Evolutionary conservation across 2,797 vertebrate genomes (phyloP).

Genomic region (Enteromius viviparus): DNA sequence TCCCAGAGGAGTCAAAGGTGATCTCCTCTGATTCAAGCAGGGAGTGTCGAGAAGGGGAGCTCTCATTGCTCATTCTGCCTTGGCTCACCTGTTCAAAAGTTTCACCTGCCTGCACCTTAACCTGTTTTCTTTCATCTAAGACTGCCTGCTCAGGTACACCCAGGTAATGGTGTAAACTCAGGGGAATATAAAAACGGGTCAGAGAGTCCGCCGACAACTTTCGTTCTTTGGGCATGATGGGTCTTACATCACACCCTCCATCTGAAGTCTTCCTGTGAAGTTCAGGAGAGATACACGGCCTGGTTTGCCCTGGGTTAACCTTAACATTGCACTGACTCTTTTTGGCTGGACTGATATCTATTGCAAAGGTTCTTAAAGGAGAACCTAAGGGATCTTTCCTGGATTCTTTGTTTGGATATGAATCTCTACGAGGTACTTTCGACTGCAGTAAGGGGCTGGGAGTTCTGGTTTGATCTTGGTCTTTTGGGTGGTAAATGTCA

Average conservation of each 20-base stretch:
- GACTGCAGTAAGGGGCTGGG: conserved; percentile 66
- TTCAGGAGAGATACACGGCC: not conserved
- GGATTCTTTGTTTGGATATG: conserved; percentile 60
- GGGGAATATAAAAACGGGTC: conserved; percentile 64
- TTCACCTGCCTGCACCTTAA: conserved; percentile 25
- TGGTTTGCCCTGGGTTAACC: conserved; percentile 13
- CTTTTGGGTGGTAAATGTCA: conserved; percentile 63
- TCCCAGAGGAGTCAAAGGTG: conserved; percentile 56
- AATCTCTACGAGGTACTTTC: conserved; percentile 70
- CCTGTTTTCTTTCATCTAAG: conserved; percentile 31
- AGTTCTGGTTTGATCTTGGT: conserved; percentile 55
- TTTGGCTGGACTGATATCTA: conserved; percentile 60
- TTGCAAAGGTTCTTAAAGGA: conserved; percentile 69
- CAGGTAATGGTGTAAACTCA: conserved; percentile 65
- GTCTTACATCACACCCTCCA: not conserved
- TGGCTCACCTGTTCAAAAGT: conserved; percentile 27
- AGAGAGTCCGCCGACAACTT: conserved; percentile 42
- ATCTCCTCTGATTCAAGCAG: conserved; percentile 47
- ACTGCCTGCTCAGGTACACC: conserved; percentile 60
- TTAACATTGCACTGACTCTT: conserved; percentile 31
- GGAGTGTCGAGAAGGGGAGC: conserved; percentile 42
- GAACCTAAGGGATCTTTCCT: conserved; percentile 57
- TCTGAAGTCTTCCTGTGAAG: conserved; percentile 43
- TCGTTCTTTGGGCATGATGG: conserved; percentile 32
- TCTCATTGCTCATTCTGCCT: conserved; percentile 31